Percentiles rank a stretch among this genome's conserved stretches.
These are phyloP conservation scores for Antrozous pallidus DNA, from an alignment of 2,797 vertebrate genomes.

Conservation along the genomic window DNA sequence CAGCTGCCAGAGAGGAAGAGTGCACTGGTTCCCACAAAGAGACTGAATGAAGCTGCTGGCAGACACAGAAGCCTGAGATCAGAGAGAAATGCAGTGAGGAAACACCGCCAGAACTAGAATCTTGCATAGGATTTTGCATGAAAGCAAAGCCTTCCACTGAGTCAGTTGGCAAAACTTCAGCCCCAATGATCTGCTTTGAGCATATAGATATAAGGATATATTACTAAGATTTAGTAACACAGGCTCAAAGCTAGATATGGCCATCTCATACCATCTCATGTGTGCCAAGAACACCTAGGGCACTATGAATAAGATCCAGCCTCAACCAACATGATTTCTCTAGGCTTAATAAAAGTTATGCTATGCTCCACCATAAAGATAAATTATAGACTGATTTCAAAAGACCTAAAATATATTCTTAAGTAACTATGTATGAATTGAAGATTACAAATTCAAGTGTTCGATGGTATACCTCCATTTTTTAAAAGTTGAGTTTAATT, in stretches of 20 bases:
- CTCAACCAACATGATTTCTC: neutral
- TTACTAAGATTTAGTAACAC: neutral
- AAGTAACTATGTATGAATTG: neutral
- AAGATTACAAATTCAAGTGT: neutral
- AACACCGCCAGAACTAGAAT: neutral
- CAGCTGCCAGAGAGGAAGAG: conserved; percentile 27
- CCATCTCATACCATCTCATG: neutral
- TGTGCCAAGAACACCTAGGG: neutral
- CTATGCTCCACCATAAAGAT: neutral
- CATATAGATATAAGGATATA: neutral
- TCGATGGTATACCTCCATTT: neutral
- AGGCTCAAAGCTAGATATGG: neutral
- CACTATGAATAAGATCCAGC: neutral
- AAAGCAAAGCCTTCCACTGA: conserved; percentile 30
- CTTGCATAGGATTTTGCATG: conserved; percentile 21
- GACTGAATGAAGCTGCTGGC: conserved; percentile 17
- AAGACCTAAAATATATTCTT: neutral
- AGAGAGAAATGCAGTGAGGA: conserved; percentile 21
- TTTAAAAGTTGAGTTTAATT: neutral
- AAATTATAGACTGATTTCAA: neutral
- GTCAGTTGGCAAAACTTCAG: neutral
- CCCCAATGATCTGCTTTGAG: neutral
- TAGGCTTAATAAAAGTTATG: neutral
- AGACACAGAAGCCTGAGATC: conserved; percentile 23
- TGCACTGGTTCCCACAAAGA: conserved; percentile 39